Percentiles rank a stretch among this genome's conserved stretches.
phyloP scores from a whole-genome alignment of 1,140 invertebrate species.

The Camponotus floridanus region DNA sequence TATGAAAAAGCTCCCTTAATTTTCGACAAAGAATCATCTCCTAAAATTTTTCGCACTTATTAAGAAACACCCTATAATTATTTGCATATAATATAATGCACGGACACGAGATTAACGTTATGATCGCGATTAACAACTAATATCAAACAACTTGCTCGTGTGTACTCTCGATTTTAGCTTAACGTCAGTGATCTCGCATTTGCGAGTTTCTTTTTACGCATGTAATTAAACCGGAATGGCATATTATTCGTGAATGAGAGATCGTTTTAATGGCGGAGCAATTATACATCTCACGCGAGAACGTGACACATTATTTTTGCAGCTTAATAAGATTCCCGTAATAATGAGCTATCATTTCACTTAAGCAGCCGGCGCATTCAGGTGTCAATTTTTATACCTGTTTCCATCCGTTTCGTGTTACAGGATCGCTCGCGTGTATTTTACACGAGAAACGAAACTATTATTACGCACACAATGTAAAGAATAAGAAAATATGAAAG shows the following conservation, averaged over 20 bases:
- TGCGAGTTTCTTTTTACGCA: background rate
- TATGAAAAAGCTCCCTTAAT: no score
- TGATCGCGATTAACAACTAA: conserved; percentile 56
- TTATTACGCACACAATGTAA: conserved; percentile 5
- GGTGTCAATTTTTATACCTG: background rate
- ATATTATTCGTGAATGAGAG: conserved; percentile 28
- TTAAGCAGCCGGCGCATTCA: background rate
- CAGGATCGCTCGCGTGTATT: background rate
- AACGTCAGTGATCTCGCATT: background rate
- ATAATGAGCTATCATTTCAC: background rate
- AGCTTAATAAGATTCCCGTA: background rate
- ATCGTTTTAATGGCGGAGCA: conserved; percentile 54
- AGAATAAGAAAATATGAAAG: background rate
- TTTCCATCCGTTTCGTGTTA: background rate
- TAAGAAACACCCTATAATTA: background rate
- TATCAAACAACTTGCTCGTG: conserved; percentile 65
- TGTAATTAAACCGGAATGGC: conserved; percentile 49
- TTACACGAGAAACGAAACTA: background rate
- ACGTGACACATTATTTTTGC: background rate
- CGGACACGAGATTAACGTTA: conserved; percentile 36
- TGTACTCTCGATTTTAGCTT: conserved; percentile 20
- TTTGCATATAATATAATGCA: conserved; percentile 34
- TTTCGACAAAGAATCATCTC: no score
- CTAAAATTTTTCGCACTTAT: no score
- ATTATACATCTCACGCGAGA: background rate